Evolutionary conservation across 1,140 invertebrate genomes (phyloP).

Genomic region (Macrobrachium nipponense): DNA sequence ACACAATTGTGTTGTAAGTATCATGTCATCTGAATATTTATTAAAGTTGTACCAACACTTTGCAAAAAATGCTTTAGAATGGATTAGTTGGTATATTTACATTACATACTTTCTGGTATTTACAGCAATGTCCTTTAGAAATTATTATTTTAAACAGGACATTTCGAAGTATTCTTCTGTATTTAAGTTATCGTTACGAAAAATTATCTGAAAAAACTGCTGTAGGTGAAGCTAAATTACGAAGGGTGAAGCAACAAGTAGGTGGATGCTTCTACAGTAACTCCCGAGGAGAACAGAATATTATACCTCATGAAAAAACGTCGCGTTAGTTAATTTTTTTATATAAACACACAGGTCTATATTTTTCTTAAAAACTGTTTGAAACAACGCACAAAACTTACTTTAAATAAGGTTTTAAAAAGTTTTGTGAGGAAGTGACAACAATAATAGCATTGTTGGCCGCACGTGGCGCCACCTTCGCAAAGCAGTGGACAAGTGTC

Average conservation of each 20-base stretch:
- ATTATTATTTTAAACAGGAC: too few relatives aligned
- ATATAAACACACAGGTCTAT: not conserved
- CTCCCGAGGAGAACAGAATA: not conserved
- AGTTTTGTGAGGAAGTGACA: not conserved
- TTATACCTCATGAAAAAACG: not conserved
- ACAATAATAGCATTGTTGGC: not conserved
- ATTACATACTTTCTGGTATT: too few relatives aligned
- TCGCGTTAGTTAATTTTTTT: not conserved
- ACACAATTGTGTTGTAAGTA: too few relatives aligned
- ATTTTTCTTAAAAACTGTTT: not conserved
- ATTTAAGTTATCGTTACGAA: too few relatives aligned
- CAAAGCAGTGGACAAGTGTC: slow-evolving; percentile 49
- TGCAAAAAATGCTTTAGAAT: too few relatives aligned
- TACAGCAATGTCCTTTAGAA: too few relatives aligned
- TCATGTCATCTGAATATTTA: too few relatives aligned
- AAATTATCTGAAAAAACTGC: too few relatives aligned
- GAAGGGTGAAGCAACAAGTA: slow-evolving; percentile 39
- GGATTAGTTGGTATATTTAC: too few relatives aligned
- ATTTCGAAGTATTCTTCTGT: too few relatives aligned
- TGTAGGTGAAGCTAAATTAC: not conserved
- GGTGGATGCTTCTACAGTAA: not conserved
- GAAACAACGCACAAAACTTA: not conserved
- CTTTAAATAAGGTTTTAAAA: not conserved
- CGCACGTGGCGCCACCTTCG: slow-evolving; percentile 41
- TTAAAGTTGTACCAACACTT: too few relatives aligned